Conservation (phyloP, 1,140 invertebrate genomes). For the Diabrotica undecimpunctata region DNA sequence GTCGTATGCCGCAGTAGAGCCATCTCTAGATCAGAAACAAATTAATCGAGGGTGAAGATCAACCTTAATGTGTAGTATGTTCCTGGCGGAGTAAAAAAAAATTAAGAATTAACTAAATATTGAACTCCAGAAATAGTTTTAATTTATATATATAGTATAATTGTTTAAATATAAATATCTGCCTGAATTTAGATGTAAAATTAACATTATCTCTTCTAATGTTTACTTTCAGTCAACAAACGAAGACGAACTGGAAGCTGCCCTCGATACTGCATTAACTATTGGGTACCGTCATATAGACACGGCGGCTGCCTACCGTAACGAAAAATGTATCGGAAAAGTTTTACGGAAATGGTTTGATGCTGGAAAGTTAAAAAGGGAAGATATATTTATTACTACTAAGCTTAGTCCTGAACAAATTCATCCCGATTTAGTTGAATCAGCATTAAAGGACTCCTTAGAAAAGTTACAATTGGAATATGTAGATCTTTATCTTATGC, state of each 20-base stretch:
- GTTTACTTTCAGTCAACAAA: constrained; percentile 30
- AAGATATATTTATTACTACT: constrained; percentile 78
- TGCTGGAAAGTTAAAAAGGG: constrained; percentile 62
- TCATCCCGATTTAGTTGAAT: constrained; percentile 52
- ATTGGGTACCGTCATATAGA: constrained; percentile 70
- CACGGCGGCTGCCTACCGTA: constrained; percentile 69
- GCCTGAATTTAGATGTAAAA: too few species aligned
- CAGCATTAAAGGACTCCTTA: constrained; percentile 63
- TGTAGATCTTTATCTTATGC: constrained; percentile 79
- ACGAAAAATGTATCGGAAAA: constrained; percentile 73
- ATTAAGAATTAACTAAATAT: too few species aligned
- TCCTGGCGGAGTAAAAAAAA: too few species aligned
- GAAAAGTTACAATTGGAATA: constrained; percentile 69
- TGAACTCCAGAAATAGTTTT: too few species aligned
- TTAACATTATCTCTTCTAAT: too few species aligned
- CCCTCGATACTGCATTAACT: constrained; percentile 61
- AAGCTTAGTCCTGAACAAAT: constrained; percentile 58
- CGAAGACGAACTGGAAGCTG: constrained; percentile 62
- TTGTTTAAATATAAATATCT: too few species aligned
- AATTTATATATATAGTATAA: too few species aligned
- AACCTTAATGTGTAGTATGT: too few species aligned
- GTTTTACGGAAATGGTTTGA: constrained; percentile 70
- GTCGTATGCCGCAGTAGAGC: too few species aligned
- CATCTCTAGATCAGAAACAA: too few species aligned
- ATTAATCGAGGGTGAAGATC: too few species aligned